Conservation (phyloP, 2,888 invertebrate genomes). For the Peribatodes rhomboidaria region DNA sequence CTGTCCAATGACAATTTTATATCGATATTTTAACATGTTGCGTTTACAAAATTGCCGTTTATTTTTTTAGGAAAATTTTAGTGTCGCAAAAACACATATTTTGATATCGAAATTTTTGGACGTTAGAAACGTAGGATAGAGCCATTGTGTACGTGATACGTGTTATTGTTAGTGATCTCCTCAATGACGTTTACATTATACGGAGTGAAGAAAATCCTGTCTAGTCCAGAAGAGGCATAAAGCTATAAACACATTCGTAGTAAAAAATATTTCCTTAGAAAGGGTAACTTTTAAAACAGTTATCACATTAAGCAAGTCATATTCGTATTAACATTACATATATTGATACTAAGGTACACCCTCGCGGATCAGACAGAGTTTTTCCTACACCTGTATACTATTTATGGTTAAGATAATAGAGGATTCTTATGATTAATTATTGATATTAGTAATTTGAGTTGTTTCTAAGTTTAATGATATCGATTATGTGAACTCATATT, state of each 20-base stretch:
- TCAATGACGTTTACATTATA: slow-evolving; percentile 15
- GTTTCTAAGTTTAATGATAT: slow-evolving; percentile 12
- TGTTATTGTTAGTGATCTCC: slow-evolving; percentile 41
- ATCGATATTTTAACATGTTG: slow-evolving; percentile 11
- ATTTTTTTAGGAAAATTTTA: slow-evolving; percentile 29
- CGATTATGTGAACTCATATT: background rate
- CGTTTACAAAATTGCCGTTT: slow-evolving; percentile 29
- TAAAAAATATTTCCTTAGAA: background rate
- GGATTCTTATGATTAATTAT: slow-evolving; percentile 27
- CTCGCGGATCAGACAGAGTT: background rate
- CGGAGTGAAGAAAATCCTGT: background rate
- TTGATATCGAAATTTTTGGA: slow-evolving; percentile 46
- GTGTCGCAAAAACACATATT: slow-evolving; percentile 38
- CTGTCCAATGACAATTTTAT: slow-evolving; percentile 7
- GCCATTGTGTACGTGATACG: slow-evolving; percentile 21
- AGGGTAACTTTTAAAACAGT: no score
- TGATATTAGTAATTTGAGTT: slow-evolving; percentile 11
- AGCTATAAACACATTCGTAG: background rate
- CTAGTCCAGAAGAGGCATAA: background rate
- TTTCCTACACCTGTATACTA: background rate
- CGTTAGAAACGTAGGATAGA: slow-evolving; percentile 20
- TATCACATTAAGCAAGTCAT: no score
- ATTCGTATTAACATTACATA: no score
- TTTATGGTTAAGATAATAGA: slow-evolving; percentile 4
- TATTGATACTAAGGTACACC: background rate